Evolutionary conservation across 1,140 invertebrate genomes (phyloP), one percentile per base, ranked within the genome.

Genomic region (Caerostris extrusa): DNA sequence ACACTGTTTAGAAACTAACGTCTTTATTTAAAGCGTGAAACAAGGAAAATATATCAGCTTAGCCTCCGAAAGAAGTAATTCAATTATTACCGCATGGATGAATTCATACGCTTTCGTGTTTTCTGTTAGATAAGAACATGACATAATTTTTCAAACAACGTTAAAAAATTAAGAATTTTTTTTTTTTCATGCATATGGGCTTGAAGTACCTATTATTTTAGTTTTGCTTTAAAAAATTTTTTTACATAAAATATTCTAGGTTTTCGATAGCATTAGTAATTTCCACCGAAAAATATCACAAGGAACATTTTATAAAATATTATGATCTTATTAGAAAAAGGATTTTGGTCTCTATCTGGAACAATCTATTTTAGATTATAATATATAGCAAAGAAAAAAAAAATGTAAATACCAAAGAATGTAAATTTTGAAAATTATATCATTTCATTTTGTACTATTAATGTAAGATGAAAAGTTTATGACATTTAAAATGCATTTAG

Each of bases 1-100:
- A 64, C 55, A 34, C 17, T 14, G 85, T 81, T 85, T 92, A 85
- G 61, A 81, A 91, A 87, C 85, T 87, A 87, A 90, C 89, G 34
- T 90, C 89, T 90, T 90, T 90, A 81, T 19, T 81, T 60, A 58
- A 19, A 57, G 57, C 89, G 56, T 81, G n/a, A 56, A 64, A 92
- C 81, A 85, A 61, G 90, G 60, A 91, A 92, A 92, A 92, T 55
- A 67, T 92, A 92, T 83, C 90, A 61, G 34, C 90, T 85, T 83
- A 82, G 90, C 53, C 34, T n/a, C 71, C n/a, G 69, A 85, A 34
- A 92, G 58, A 81, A 61, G 82, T 92, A 85, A 92, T 92, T 83
- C 81, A 92, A 92, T 92, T 92, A 92, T 83, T 77, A 10, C 77
- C 50, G 67, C 71, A 56, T 56, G 67, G 53, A 8, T 14, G 64